phyloP scores from a whole-genome alignment of 2,113 vertebrate genomes.

The Spermophilus dauricus region DNA sequence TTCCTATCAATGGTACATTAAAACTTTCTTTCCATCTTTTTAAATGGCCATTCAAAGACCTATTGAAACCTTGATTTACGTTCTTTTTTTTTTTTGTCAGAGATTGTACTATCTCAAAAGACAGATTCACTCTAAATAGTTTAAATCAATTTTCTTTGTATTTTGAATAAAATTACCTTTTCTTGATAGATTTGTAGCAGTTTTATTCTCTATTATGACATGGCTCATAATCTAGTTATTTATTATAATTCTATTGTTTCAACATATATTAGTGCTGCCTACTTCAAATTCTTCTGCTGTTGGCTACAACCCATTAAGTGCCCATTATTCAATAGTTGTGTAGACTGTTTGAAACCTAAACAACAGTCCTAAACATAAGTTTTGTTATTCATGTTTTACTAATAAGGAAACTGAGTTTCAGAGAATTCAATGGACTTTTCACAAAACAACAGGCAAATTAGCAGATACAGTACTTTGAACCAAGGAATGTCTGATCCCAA shows the following conservation, averaged over 20 bases:
- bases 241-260: neutral
- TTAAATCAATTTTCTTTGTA: neutral
- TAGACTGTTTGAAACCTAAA: neutral
- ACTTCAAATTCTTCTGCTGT: neutral
- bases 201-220: neutral
- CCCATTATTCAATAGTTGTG: neutral
- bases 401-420: neutral
- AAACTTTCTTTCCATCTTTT: neutral
- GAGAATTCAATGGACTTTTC: neutral
- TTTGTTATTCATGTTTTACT: neutral
- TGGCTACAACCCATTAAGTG: neutral
- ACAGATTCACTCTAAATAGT: neutral
- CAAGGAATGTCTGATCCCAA: neutral
- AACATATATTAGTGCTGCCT: neutral
- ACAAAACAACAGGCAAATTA: neutral
- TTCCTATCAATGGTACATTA: neutral
- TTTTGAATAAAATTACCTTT: slow-evolving; percentile 6
- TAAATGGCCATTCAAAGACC: neutral
- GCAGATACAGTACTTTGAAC: neutral
- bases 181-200: neutral
- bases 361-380: neutral
- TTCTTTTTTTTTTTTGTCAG: neutral
- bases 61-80: neutral
- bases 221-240: neutral
- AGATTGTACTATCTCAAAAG: neutral